A percentile compares a stretch with the other conserved stretches of the same genome.
phyloP scores from a whole-genome alignment of 1,140 invertebrate species.

The Plutomurus gul region DNA sequence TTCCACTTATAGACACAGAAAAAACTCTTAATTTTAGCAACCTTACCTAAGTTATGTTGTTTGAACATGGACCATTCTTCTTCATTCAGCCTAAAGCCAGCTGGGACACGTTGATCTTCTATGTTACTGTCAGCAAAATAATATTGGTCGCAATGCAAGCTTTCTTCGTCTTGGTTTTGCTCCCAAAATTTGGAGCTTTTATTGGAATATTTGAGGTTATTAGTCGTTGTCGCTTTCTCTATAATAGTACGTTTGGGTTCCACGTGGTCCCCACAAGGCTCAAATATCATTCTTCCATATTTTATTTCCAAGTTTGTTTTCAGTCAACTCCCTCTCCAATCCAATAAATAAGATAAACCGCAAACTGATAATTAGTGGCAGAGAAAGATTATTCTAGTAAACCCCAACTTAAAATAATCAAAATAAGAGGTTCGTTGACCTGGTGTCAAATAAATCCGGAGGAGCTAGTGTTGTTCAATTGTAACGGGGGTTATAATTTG shows the following conservation, averaged over 20 bases:
- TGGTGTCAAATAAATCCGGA: slow-evolving; percentile 6
- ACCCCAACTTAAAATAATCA: neutral
- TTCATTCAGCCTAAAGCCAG: slow-evolving; percentile 33
- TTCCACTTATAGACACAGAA: neutral
- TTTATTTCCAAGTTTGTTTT: neutral
- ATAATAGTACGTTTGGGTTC: slow-evolving; percentile 3
- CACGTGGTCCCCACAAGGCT: slow-evolving; percentile 31
- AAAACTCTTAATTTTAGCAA: neutral
- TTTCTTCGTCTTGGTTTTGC: neutral
- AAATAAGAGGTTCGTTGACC: neutral
- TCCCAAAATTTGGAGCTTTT: neutral
- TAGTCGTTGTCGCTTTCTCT: neutral
- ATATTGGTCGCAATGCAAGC: neutral
- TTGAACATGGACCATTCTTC: slow-evolving; percentile 42
- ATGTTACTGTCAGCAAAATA: neutral
- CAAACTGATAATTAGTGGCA: neutral
- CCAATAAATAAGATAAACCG: neutral
- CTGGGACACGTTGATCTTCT: slow-evolving; percentile 1
- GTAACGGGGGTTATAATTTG: neutral
- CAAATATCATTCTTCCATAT: slow-evolving; percentile 43
- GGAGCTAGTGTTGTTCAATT: too few species aligned
- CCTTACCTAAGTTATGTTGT: slow-evolving; percentile 36
- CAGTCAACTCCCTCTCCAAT: neutral
- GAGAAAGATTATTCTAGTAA: neutral
- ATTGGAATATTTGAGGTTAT: neutral